These are phyloP conservation scores for Ametastegia equiseti DNA, from an alignment of 2,888 invertebrate genomes.

Conservation along the genomic window DNA sequence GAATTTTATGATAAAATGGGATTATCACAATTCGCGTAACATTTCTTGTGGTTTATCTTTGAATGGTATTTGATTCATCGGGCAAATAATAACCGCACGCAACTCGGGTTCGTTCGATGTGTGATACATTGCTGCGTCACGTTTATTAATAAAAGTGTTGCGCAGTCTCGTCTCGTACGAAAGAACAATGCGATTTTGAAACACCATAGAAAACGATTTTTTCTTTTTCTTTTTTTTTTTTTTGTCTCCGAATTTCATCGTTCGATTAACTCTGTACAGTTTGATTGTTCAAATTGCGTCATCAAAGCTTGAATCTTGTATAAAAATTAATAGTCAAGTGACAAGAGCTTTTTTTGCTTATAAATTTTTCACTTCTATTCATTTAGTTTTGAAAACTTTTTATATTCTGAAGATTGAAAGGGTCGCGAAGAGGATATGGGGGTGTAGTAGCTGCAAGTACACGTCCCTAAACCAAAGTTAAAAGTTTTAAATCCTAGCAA, in stretches of 20 bases:
- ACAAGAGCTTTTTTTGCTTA: no score
- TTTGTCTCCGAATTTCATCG: neutral
- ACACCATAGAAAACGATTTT: neutral
- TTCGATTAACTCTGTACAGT: no score
- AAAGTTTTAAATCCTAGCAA: slow-evolving; percentile 22
- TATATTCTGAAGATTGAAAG: no score
- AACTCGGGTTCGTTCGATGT: neutral
- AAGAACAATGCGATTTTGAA: neutral
- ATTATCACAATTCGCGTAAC: neutral
- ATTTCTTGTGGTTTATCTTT: neutral
- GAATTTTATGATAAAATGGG: no score
- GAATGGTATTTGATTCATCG: neutral
- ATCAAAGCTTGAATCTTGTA: no score
- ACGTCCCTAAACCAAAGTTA: neutral
- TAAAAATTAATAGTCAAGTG: no score
- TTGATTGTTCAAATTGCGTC: no score
- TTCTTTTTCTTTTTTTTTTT: neutral
- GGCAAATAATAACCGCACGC: neutral
- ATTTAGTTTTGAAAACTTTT: no score
- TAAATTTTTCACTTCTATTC: no score
- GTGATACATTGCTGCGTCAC: neutral
- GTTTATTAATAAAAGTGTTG: neutral
- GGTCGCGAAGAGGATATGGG: no score
- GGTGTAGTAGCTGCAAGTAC: no score
- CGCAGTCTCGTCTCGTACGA: neutral